These are phyloP conservation scores for Scomberomorus guttatus DNA, from an alignment of 2,797 vertebrate genomes.

Conservation along the genomic window DNA sequence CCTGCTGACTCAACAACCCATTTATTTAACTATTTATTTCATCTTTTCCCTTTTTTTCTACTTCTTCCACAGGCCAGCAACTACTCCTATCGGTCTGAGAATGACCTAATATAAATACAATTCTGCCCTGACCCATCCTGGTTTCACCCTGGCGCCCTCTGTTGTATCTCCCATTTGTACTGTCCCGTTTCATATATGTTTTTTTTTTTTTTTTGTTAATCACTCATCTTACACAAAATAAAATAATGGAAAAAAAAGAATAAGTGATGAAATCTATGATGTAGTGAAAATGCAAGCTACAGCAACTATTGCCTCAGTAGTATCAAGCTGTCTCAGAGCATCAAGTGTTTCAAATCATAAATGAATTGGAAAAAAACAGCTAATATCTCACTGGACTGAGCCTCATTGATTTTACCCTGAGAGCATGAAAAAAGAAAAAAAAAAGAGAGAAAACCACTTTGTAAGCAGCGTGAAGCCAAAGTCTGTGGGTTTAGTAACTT, in stretches of 20 bases:
- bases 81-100: too few species aligned
- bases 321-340: conserved; percentile 64
- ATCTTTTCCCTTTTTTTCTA: too few species aligned
- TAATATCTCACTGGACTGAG: conserved; percentile 79
- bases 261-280: conserved; percentile 47
- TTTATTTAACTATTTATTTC: too few species aligned
- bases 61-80: too few species aligned
- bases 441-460: conserved; percentile 74
- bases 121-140: too few species aligned
- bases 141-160: not conserved
- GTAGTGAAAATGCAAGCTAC: conserved; percentile 52
- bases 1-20: too few species aligned
- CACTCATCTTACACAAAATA: too few species aligned
- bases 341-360: conserved; percentile 82
- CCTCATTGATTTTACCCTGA: conserved; percentile 80
- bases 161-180: not conserved
- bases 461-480: conserved; percentile 64
- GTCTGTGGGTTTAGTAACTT: conserved; percentile 66
- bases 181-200: not conserved
- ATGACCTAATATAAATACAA: too few species aligned
- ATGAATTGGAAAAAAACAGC: conserved; percentile 82
- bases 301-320: conserved; percentile 55
- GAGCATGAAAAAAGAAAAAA: conserved; percentile 70
- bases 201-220: not conserved
- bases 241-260: not conserved